Percentiles rank a stretch among this genome's conserved stretches.
phyloP scores from a whole-genome alignment of 2,888 invertebrate genomes.

The Coleophora flavipennella region DNA sequence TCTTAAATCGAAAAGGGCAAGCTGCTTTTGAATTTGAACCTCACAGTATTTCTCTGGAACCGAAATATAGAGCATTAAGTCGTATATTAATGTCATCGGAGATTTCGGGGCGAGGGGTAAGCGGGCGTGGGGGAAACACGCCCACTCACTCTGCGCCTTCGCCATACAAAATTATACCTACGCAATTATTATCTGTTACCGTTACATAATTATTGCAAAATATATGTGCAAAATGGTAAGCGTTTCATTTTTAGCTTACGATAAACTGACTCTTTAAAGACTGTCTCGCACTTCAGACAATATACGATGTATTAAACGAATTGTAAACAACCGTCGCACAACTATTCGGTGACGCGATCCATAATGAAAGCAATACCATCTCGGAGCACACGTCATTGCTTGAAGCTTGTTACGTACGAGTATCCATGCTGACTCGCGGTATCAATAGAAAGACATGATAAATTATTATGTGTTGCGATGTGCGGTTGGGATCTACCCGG shows the following conservation, averaged over 20 bases:
- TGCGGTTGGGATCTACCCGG: slow-evolving; percentile 64
- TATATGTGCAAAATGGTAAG: slow-evolving; percentile 70
- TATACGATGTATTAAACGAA: slow-evolving; percentile 49
- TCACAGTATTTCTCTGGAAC: no score
- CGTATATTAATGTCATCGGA: slow-evolving; percentile 16
- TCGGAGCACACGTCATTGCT: slow-evolving; percentile 64
- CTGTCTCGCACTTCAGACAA: slow-evolving; percentile 52
- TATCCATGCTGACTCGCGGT: slow-evolving; percentile 45
- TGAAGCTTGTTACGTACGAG: slow-evolving; percentile 55
- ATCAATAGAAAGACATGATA: slow-evolving; percentile 48
- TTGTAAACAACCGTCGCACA: slow-evolving; percentile 63
- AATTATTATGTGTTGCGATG: slow-evolving; percentile 58
- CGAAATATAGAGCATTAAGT: background rate
- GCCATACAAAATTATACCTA: slow-evolving; percentile 46
- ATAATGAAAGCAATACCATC: slow-evolving; percentile 50
- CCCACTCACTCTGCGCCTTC: slow-evolving; percentile 34
- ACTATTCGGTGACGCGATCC: slow-evolving; percentile 58
- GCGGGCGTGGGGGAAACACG: slow-evolving; percentile 46
- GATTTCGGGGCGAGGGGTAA: slow-evolving; percentile 23
- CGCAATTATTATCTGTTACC: slow-evolving; percentile 51
- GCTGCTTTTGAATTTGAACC: no score
- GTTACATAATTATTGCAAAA: slow-evolving; percentile 59
- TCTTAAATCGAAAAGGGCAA: no score
- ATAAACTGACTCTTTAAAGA: slow-evolving; percentile 61
- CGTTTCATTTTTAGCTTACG: slow-evolving; percentile 61